These are phyloP conservation scores for Calypte anna DNA, from an alignment of 2,113 vertebrate species.

Conservation along the genomic window DNA sequence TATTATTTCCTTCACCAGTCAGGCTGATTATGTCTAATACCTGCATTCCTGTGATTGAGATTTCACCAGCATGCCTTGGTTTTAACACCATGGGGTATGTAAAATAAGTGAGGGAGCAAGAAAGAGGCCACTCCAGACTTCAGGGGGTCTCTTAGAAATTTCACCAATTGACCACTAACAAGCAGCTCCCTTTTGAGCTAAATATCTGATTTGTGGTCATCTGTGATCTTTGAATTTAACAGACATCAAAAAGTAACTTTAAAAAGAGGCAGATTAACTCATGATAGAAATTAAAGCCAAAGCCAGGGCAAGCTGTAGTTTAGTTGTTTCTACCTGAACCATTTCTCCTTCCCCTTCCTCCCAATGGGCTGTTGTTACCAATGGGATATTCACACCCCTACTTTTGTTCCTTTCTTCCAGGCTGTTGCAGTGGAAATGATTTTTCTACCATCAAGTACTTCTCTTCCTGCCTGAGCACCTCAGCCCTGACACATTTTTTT, in stretches of 20 bases:
- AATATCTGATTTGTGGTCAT: neutral
- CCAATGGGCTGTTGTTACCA: neutral
- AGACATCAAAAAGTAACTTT: neutral
- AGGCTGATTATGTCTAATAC: neutral
- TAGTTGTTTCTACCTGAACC: neutral
- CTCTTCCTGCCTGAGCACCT: fast-evolving
- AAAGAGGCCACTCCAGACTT: neutral
- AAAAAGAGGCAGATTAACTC: neutral
- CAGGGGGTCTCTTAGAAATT: neutral
- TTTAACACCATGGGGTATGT: neutral
- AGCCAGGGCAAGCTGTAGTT: neutral
- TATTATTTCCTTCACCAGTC: neutral
- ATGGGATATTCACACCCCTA: neutral
- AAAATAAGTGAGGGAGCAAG: neutral
- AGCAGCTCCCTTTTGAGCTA: neutral
- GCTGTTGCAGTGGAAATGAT: neutral
- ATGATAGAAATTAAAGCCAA: neutral
- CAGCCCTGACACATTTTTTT: fast-evolving
- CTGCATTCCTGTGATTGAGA: neutral
- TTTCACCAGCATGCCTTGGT: neutral
- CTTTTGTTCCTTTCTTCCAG: neutral
- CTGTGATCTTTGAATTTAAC: neutral
- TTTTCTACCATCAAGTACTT: neutral
- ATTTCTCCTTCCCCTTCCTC: neutral
- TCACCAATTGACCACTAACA: fast-evolving